Percentiles rank a stretch among this genome's conserved stretches.
Conservation (phyloP, 1,140 invertebrate genomes). For the Melipona quadrifasciata region DNA sequence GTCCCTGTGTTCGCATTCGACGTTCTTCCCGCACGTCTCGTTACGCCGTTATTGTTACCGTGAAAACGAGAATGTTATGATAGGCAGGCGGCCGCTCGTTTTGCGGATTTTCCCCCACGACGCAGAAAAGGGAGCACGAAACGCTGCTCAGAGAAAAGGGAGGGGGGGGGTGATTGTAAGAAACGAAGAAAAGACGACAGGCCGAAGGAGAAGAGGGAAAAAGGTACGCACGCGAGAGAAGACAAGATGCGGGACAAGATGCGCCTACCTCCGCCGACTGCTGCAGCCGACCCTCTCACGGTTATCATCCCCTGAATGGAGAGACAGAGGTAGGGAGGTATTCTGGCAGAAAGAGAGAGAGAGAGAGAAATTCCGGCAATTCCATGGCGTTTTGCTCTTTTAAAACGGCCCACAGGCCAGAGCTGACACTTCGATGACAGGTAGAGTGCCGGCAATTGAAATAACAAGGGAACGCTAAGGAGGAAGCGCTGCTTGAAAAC, state of each 20-base stretch:
- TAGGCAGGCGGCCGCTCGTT: conserved; percentile 50
- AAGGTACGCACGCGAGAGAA: background rate
- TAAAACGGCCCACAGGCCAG: conserved; percentile 23
- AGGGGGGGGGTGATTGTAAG: background rate
- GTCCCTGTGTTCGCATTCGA: conserved; percentile 18
- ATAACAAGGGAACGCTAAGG: conserved; percentile 61
- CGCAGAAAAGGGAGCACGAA: background rate
- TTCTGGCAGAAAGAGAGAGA: background rate
- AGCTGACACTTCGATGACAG: conserved; percentile 64
- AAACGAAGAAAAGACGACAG: conserved; percentile 17
- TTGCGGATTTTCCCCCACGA: conserved; percentile 36
- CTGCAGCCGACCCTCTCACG: conserved; percentile 57
- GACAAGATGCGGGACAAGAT: conserved; percentile 12
- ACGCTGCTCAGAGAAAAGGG: background rate
- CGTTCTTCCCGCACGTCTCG: conserved; percentile 55
- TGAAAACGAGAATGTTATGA: conserved; percentile 65
- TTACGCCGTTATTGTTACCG: conserved; percentile 61
- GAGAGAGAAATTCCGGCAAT: conserved; percentile 48
- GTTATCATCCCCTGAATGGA: conserved; percentile 62
- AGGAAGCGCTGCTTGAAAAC: conserved; percentile 24
- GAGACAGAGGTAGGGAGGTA: background rate
- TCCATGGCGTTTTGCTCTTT: conserved; percentile 64
- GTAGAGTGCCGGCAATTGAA: conserved; percentile 67
- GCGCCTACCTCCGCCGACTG: background rate
- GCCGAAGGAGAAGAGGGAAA: background rate